Evolutionary conservation across 2,888 invertebrate genomes (phyloP), one percentile per base, ranked within the genome.

Genomic region (Malthinus flaveolus): DNA sequence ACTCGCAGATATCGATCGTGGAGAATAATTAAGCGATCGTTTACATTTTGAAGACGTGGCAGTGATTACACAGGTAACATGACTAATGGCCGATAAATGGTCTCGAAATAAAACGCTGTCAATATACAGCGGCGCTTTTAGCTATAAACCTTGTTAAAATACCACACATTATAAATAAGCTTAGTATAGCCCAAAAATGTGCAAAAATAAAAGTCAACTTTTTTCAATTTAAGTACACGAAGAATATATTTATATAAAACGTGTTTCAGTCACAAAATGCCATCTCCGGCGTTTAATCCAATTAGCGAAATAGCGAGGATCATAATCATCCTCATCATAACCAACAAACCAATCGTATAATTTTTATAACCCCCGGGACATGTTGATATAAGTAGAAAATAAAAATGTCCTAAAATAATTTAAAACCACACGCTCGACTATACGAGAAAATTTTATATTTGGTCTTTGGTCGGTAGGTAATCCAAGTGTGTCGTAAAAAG

Each of bases 11-110:
- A 23, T 46, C 57, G 47, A 54, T 50, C 53, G 53, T 49, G 57
- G 57, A 57, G 51, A 54, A 53, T 61, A 61, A 61, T 61, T 61
- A 57, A 61, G 61, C 62, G 62, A 62, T 59, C 62, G 62, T 59
- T 59, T 52, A 56, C 52, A 55, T 52, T 51, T 52, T 52, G 53
- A 50, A 62, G 49, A 61, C 61, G 61, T 61, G 61, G 57, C 54
- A 57, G 57, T 61, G 61, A 59, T 62, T 59, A 62, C 23, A 23
- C 62, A 59, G 59, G 56, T 49, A 62, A 59, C 56, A 59, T 62
- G 62, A 62, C 62, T 62, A 62, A 62, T 62, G 59, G 62, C 34
- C 56, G 56, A 49, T 62, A 62, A 62, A 59, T 50, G 58, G 52
- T 51, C 56, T 23, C 5, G 23, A 55, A 52, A 56, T 49, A 59